Conservation (phyloP, 2,888 invertebrate species). For the Apamea monoglypha region DNA sequence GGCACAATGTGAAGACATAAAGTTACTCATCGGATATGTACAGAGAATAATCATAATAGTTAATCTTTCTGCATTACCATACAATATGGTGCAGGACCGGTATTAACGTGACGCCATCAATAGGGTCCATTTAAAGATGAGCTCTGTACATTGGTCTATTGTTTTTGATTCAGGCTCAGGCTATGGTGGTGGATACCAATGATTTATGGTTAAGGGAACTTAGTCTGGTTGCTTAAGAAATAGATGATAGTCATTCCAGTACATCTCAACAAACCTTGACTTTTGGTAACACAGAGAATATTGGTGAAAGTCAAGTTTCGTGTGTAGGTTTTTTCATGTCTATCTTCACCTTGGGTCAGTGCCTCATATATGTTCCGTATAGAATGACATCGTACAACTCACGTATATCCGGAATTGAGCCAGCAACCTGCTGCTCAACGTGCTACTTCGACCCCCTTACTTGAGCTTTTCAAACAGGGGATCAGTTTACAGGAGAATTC, state of each 20-base stretch:
- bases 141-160: background rate
- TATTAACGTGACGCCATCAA: conserved; percentile 45
- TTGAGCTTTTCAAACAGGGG: too few relatives aligned
- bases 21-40: conserved; percentile 39
- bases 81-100: conserved; percentile 58
- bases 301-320: background rate
- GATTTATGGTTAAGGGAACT: background rate
- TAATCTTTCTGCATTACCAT: conserved; percentile 58
- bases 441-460: too few relatives aligned
- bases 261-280: background rate
- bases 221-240: background rate
- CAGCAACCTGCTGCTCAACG: too few relatives aligned
- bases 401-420: too few relatives aligned
- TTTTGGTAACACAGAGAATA: background rate
- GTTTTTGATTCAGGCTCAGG: background rate
- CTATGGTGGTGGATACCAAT: background rate
- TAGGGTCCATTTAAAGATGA: conserved; percentile 12
- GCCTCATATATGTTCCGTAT: too few relatives aligned
- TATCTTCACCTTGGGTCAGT: too few relatives aligned
- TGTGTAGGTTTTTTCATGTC: background rate
- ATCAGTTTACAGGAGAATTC: too few relatives aligned
- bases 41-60: conserved; percentile 46
- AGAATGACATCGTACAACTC: background rate
- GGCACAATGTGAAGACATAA: conserved; percentile 14
- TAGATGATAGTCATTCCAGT: background rate